Evolutionary conservation across 2,113 vertebrate species (phyloP).

Genomic region (Beaufortia kweichowensis): DNA sequence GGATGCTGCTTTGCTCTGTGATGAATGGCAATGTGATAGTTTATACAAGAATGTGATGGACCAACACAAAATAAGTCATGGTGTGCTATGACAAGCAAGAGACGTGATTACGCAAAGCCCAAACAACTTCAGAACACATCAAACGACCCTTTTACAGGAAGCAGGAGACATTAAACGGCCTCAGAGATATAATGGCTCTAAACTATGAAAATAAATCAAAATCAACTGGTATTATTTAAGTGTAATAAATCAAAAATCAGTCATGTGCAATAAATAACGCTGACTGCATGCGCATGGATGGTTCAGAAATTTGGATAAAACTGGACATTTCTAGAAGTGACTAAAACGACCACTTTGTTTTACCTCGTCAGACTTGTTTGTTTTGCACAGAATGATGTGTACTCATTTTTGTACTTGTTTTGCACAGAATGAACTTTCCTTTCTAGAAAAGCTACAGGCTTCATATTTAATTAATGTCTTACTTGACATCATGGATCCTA

Average conservation of each 20-base stretch:
- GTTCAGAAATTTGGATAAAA: not conserved
- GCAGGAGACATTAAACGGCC: not conserved
- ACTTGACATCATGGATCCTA: constrained; percentile 31
- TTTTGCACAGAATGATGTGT: constrained; percentile 27
- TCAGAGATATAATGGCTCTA: not conserved
- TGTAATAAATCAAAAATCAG: not conserved
- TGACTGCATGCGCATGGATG: not conserved
- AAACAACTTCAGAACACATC: not conserved
- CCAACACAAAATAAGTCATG: constrained; percentile 56
- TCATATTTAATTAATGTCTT: constrained; percentile 43
- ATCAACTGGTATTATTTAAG: not conserved
- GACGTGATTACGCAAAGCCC: constrained; percentile 8
- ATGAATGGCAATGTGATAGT: constrained; percentile 59
- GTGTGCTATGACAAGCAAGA: constrained; percentile 52
- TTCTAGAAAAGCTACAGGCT: constrained; percentile 45
- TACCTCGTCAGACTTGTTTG: constrained; percentile 8
- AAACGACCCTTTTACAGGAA: not conserved
- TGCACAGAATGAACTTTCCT: too few relatives aligned
- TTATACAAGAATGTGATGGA: constrained; percentile 50
- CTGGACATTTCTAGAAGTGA: not conserved
- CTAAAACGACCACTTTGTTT: constrained; percentile 27
- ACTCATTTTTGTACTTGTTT: constrained; percentile 8
- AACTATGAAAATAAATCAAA: not conserved
- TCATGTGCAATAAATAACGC: not conserved
- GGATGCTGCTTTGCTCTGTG: constrained; percentile 39